Evolutionary conservation across 2,113 vertebrate species (phyloP).

Genomic region (Tyto alba): DNA sequence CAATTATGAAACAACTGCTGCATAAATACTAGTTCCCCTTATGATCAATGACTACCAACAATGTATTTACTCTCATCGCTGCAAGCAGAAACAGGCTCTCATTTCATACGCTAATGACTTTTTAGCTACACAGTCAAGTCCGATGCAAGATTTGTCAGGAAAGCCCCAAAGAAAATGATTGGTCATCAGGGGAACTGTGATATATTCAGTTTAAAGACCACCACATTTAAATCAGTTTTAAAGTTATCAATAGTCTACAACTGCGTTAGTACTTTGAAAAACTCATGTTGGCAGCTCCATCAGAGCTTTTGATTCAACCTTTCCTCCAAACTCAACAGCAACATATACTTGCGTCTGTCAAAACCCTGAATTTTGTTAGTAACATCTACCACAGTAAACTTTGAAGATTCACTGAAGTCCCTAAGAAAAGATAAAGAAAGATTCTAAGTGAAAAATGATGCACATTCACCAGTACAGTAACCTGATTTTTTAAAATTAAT

Average conservation of each 20-base stretch:
- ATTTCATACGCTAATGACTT: rapidly evolving
- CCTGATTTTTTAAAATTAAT: not conserved
- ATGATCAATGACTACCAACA: not conserved
- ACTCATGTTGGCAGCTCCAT: not conserved
- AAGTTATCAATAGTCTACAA: not conserved
- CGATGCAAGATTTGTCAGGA: not conserved
- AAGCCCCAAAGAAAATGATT: not conserved
- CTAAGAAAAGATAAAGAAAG: not conserved
- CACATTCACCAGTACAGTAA: not conserved
- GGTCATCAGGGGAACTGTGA: not conserved
- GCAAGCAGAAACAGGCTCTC: not conserved
- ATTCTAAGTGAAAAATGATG: not conserved
- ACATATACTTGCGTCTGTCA: not conserved
- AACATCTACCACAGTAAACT: not conserved
- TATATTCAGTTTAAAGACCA: not conserved
- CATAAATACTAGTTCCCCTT: not conserved
- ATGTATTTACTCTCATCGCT: not conserved
- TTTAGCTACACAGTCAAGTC: not conserved
- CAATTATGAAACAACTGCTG: not conserved
- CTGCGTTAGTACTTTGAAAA: not conserved
- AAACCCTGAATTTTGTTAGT: not conserved
- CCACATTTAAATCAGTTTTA: not conserved
- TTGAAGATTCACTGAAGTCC: not conserved
- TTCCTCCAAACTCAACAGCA: not conserved
- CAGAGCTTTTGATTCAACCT: not conserved